Conservation (phyloP, 2,797 vertebrate species). For the Periparus ater region DNA sequence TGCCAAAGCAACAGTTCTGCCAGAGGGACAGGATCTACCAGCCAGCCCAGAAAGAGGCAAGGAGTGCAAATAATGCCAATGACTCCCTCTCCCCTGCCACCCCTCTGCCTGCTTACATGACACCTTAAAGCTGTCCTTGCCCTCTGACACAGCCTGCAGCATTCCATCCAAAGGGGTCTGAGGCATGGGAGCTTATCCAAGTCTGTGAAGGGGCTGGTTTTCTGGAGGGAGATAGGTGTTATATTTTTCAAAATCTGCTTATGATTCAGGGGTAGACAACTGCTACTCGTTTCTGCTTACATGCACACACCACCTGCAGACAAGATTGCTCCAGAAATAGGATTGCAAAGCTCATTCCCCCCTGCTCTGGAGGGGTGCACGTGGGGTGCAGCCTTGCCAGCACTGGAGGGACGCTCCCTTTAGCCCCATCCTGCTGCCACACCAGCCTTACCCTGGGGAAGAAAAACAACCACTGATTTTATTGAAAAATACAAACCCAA, state of each 20-base stretch:
- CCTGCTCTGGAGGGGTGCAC: fast-evolving
- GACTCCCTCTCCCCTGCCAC: neutral
- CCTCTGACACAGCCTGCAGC: neutral
- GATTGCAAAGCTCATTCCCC: neutral
- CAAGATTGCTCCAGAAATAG: neutral
- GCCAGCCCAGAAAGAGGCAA: neutral
- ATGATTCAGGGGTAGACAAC: neutral
- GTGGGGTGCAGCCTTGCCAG: neutral
- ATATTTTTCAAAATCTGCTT: neutral
- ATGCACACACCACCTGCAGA: neutral
- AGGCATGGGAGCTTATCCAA: neutral
- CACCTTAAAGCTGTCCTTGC: neutral
- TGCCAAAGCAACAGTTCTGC: neutral
- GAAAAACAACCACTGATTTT: neutral
- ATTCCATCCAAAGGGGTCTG: neutral
- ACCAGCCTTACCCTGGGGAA: neutral
- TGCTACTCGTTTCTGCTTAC: neutral
- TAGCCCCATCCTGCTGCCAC: neutral
- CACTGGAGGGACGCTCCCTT: fast-evolving
- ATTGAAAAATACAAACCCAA: neutral
- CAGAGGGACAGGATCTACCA: neutral
- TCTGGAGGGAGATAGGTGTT: neutral
- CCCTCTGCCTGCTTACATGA: neutral
- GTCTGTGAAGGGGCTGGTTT: neutral
- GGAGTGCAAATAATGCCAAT: neutral